A percentile compares a stretch with the other conserved stretches of the same genome.
phyloP scores from a whole-genome alignment of 1,140 invertebrate genomes.

The Steinernema khuongi region DNA sequence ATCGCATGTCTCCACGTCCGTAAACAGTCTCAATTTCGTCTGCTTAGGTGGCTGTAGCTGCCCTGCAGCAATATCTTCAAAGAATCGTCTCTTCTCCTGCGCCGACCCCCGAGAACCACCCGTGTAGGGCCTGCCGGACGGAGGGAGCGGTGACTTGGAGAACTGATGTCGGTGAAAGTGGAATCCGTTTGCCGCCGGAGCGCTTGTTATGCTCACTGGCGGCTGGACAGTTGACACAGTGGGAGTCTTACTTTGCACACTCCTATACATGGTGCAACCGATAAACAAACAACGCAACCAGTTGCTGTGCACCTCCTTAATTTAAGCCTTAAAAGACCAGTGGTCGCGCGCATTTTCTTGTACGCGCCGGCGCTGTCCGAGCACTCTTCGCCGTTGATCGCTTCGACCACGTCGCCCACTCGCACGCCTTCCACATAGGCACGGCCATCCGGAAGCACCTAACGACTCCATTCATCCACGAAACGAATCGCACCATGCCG shows the following conservation, averaged over 20 bases:
- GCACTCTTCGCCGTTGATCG: constrained; percentile 14
- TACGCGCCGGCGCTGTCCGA: not conserved
- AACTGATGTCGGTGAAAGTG: not conserved
- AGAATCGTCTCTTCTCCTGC: not conserved
- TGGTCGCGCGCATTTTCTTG: not conserved
- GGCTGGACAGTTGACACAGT: not conserved
- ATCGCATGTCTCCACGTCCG: constrained; percentile 8
- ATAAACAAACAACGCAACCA: not conserved
- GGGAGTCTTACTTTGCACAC: not conserved
- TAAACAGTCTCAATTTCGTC: not conserved
- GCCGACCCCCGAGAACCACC: not conserved
- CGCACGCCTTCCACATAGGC: not conserved
- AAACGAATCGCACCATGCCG: not conserved
- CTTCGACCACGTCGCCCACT: not conserved
- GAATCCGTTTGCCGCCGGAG: not conserved
- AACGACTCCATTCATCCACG: not conserved
- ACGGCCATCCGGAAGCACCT: constrained; percentile 6
- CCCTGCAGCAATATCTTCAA: not conserved
- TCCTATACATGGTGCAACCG: not conserved
- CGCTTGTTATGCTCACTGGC: not conserved
- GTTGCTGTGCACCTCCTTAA: constrained; percentile 1
- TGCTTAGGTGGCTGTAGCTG: not conserved
- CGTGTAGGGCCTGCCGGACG: not conserved
- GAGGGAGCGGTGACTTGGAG: not conserved
- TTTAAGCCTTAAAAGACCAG: not conserved